Conservation (phyloP, 2,113 vertebrate genomes). For the Dasyprocta punctata region DNA sequence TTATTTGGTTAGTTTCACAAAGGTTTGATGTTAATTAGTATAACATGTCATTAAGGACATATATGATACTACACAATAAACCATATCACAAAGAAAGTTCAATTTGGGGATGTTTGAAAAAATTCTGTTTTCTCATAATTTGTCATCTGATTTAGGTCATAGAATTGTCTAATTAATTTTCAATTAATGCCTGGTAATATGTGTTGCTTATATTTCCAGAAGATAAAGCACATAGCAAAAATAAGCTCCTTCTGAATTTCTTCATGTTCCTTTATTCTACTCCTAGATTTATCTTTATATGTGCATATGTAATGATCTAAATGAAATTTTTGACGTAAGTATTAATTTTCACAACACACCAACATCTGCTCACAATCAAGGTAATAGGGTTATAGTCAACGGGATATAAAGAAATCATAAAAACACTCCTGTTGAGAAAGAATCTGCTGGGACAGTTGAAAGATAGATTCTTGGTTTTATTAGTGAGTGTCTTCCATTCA, state of each 20-base stretch:
- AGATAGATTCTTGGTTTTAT: constrained; percentile 39
- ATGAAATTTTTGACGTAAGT: constrained; percentile 57
- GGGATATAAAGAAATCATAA: constrained; percentile 39
- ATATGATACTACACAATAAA: neutral
- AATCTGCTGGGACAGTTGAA: constrained; percentile 20
- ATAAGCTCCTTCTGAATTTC: constrained; percentile 59
- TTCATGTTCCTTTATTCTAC: neutral
- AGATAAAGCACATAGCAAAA: constrained; percentile 54
- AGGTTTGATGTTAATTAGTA: neutral
- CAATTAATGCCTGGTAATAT: constrained; percentile 63
- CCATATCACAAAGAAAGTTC: neutral
- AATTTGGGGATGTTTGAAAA: constrained; percentile 18
- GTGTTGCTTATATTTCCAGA: constrained; percentile 50
- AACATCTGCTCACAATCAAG: constrained; percentile 51
- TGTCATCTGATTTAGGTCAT: constrained; percentile 60
- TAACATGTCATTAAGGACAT: neutral
- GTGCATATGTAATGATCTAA: constrained; percentile 60
- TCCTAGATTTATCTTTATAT: constrained; percentile 45
- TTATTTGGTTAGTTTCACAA: constrained; percentile 47
- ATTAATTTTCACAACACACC: constrained; percentile 48
- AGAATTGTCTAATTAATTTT: constrained; percentile 72
- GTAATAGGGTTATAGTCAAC: constrained; percentile 52
- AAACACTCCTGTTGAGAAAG: constrained; percentile 57
- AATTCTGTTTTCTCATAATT: constrained; percentile 54
- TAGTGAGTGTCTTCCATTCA: neutral